Conservation (phyloP, 64 coral and sea anemone species). For the Montipora efflorescens region DNA sequence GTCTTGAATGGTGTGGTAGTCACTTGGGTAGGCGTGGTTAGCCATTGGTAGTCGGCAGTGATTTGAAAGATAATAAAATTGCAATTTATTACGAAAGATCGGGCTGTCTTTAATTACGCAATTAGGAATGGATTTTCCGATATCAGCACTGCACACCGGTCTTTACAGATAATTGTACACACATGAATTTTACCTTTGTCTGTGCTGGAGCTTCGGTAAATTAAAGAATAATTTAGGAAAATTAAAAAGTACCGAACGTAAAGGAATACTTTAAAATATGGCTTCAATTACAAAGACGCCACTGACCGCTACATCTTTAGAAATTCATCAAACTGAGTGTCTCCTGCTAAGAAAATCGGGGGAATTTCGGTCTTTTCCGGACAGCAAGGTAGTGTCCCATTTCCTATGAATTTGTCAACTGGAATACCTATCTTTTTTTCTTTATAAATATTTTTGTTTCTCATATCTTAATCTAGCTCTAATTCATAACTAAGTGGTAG, state of each 20-base stretch:
- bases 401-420: too few species aligned
- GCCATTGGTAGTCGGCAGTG: not conserved
- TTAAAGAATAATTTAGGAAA: constrained; percentile 39
- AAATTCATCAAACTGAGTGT: not conserved
- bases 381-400: too few species aligned
- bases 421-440: not conserved
- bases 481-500: too few species aligned
- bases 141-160: not conserved
- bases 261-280: constrained; percentile 8
- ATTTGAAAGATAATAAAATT: not conserved
- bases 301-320: not conserved
- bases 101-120: not conserved
- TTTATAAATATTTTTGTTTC: not conserved
- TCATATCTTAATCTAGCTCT: too few species aligned
- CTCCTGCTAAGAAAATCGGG: not conserved
- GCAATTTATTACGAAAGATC: not conserved
- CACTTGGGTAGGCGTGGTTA: too few species aligned
- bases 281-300: not conserved
- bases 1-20: too few species aligned
- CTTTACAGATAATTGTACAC: constrained; percentile 7
- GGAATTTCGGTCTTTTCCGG: not conserved
- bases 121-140: constrained; percentile 1
- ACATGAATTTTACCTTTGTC: not conserved
- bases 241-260: not conserved
- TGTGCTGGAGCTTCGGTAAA: not conserved